These are phyloP conservation scores for Corbicula japonica DNA, from an alignment of 2,888 invertebrate species.

Conservation along the genomic window DNA sequence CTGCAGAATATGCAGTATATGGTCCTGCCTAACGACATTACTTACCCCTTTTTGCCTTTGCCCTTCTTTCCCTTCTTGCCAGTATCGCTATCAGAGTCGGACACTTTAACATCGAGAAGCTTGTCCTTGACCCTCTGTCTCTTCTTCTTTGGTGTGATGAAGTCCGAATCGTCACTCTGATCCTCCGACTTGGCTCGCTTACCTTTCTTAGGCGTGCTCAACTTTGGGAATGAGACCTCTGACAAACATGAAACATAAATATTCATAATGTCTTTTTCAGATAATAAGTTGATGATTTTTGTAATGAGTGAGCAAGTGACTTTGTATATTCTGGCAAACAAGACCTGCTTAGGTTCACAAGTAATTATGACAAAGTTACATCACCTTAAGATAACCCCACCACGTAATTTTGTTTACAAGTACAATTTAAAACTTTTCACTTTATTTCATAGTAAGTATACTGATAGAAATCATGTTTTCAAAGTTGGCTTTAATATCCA, in stretches of 20 bases:
- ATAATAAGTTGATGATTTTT: neutral
- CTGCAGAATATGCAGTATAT: no score
- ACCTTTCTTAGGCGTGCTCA: conserved; percentile 56
- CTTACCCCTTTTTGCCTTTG: conserved; percentile 60
- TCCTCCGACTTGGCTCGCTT: conserved; percentile 43
- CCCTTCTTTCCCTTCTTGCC: conserved; percentile 65
- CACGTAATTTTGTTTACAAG: no score
- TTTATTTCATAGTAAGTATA: no score
- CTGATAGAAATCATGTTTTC: no score
- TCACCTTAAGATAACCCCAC: no score
- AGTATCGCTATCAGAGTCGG: conserved; percentile 64
- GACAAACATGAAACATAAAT: conserved; percentile 15
- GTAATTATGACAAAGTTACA: no score
- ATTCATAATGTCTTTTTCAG: neutral
- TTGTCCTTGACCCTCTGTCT: conserved; percentile 63
- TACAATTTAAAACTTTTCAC: no score
- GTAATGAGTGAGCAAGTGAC: no score
- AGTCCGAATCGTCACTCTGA: conserved; percentile 67
- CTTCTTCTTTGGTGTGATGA: conserved; percentile 59
- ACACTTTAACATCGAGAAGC: conserved; percentile 75
- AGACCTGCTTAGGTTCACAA: no score
- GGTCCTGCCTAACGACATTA: neutral
- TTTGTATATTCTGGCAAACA: no score
- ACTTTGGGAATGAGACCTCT: conserved; percentile 63
- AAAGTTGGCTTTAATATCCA: no score